Conservation (phyloP, 2,113 vertebrate genomes). For the Thinocorus orbignyianus region DNA sequence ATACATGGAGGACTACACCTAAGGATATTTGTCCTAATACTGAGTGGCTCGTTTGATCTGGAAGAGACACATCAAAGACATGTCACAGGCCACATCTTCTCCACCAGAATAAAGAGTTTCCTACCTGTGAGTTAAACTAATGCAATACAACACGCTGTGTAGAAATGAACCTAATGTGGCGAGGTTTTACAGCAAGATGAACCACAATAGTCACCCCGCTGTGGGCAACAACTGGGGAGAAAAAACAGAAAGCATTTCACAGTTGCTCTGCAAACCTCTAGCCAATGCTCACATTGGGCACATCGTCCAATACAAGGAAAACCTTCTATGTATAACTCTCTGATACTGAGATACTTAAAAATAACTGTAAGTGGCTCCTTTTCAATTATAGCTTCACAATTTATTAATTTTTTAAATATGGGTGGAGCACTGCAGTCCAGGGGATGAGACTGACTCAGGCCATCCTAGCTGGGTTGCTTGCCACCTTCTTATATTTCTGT, state of each 20-base stretch:
- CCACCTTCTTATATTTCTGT: background rate
- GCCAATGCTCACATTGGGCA: background rate
- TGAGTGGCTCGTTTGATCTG: background rate
- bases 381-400: background rate
- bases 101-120: background rate
- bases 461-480: accelerated
- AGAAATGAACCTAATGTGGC: background rate
- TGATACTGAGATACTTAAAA: background rate
- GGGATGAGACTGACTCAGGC: background rate
- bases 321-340: background rate
- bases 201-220: background rate
- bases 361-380: background rate
- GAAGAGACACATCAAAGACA: background rate
- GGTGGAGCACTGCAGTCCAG: background rate
- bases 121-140: background rate
- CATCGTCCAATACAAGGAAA: background rate
- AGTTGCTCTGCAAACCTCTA: background rate
- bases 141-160: background rate
- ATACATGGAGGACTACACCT: background rate
- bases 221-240: accelerated
- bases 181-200: background rate
- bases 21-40: background rate
- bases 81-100: background rate
- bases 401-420: background rate
- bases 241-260: background rate